Evolutionary conservation across 2,797 vertebrate genomes (phyloP).

Genomic region (Sebastolobus alascanus): DNA sequence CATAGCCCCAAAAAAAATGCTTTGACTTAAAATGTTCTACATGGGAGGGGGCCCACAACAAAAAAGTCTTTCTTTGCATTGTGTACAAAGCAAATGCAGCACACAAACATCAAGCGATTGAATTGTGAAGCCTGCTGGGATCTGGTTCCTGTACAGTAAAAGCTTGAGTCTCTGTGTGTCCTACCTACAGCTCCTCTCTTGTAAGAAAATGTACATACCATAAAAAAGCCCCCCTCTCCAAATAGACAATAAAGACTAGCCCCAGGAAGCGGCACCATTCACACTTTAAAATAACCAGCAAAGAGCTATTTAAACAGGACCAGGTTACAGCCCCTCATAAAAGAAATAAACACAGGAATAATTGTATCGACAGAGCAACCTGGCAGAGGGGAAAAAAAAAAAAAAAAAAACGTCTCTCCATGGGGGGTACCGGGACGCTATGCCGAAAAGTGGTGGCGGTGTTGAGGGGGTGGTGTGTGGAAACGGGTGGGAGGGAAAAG

Average conservation of each 20-base stretch:
- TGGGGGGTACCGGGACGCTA: constrained; percentile 69
- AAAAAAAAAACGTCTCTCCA: constrained; percentile 51
- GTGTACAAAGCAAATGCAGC: neutral
- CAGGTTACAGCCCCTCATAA: constrained; percentile 80
- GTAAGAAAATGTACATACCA: constrained; percentile 38
- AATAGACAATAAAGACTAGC: constrained; percentile 70
- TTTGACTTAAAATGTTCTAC: neutral
- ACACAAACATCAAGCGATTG: neutral
- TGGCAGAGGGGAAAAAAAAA: constrained; percentile 37
- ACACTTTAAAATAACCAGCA: constrained; percentile 79
- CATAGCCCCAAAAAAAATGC: neutral
- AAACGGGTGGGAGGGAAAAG: constrained; percentile 68
- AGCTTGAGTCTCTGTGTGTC: constrained; percentile 20
- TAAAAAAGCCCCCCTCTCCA: constrained; percentile 24
- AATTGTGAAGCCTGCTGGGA: constrained; percentile 6
- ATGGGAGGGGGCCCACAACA: neutral
- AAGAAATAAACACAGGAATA: constrained; percentile 82
- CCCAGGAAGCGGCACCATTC: constrained; percentile 66
- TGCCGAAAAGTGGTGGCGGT: constrained; percentile 56
- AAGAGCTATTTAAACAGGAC: constrained; percentile 77
- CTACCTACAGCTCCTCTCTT: constrained; percentile 30
- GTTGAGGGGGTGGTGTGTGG: constrained; percentile 70
- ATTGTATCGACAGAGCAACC: constrained; percentile 78
- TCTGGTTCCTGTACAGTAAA: constrained; percentile 40
- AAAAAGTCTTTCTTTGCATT: constrained; percentile 3